Evolutionary conservation across 2,797 vertebrate genomes (phyloP).

Genomic region (Rhyacichthys aspro): DNA sequence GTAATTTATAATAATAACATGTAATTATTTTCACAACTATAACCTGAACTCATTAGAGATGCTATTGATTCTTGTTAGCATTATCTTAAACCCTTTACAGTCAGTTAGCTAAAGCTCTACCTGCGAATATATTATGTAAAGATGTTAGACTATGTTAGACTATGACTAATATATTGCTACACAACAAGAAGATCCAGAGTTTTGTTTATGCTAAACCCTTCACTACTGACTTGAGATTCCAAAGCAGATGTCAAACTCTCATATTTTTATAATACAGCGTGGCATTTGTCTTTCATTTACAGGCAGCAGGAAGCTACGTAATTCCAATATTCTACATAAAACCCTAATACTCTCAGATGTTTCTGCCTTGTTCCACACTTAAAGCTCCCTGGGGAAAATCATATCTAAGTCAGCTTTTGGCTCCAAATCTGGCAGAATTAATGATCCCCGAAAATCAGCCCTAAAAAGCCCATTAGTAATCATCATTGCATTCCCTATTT

Average conservation of each 20-base stretch:
- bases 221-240: background rate
- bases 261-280: slow-evolving; percentile 35
- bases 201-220: background rate
- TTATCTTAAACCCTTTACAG: too few species aligned
- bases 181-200: too few species aligned
- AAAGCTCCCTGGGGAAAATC: slow-evolving; percentile 13
- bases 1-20: too few species aligned
- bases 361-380: slow-evolving; percentile 25
- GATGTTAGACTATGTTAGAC: too few species aligned
- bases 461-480: slow-evolving; percentile 57
- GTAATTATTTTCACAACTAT: too few species aligned
- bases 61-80: too few species aligned
- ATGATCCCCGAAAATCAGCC: slow-evolving; percentile 53
- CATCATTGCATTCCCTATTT: slow-evolving; percentile 28
- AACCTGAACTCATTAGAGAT: too few species aligned
- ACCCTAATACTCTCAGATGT: slow-evolving; percentile 18
- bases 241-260: slow-evolving; percentile 32
- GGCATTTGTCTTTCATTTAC: slow-evolving; percentile 26
- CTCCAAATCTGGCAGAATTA: slow-evolving; percentile 41
- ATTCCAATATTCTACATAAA: slow-evolving; percentile 3
- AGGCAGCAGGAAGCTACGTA: slow-evolving; percentile 9
- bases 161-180: too few species aligned
- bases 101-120: too few species aligned
- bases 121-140: too few species aligned
- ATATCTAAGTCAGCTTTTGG: slow-evolving; percentile 32